These are phyloP conservation scores for Netelia virgata DNA, from an alignment of 2,888 invertebrate genomes.

Conservation along the genomic window DNA sequence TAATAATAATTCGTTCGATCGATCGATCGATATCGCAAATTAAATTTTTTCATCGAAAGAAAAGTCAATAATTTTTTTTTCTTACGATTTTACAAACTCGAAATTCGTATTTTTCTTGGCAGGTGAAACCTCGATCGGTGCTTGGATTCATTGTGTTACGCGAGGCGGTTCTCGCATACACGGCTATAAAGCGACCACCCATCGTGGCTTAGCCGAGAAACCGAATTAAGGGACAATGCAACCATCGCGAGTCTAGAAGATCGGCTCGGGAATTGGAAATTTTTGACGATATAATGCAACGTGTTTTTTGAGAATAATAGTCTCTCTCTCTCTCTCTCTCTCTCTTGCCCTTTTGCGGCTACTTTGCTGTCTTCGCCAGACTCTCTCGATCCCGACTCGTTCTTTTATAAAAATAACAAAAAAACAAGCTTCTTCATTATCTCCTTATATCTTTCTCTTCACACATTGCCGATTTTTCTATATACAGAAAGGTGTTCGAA, in stretches of 20 bases:
- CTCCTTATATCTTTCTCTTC: conserved; percentile 9
- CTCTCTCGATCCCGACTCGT: background rate
- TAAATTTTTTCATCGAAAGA: background rate
- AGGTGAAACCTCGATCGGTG: background rate
- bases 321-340: conserved; percentile 13
- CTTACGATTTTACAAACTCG: background rate
- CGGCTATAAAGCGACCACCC: conserved; percentile 74
- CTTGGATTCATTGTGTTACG: background rate
- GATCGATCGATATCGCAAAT: background rate
- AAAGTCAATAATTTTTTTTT: background rate
- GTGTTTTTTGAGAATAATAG: conserved; percentile 24
- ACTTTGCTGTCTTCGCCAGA: conserved; percentile 17
- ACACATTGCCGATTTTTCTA: background rate
- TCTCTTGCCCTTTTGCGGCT: background rate
- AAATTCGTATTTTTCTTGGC: background rate
- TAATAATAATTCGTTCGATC: background rate
- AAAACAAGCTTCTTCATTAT: conserved; percentile 19
- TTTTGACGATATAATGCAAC: conserved; percentile 30
- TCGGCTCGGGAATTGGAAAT: conserved; percentile 72
- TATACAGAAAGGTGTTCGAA: background rate
- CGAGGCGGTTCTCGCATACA: background rate
- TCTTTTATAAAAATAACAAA: conserved; percentile 15
- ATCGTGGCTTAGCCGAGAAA: conserved; percentile 72
- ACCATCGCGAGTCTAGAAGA: conserved; percentile 66
- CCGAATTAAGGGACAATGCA: conserved; percentile 77